Evolutionary conservation across 2,113 vertebrate genomes (phyloP).

Genomic region (Mastomys coucha): DNA sequence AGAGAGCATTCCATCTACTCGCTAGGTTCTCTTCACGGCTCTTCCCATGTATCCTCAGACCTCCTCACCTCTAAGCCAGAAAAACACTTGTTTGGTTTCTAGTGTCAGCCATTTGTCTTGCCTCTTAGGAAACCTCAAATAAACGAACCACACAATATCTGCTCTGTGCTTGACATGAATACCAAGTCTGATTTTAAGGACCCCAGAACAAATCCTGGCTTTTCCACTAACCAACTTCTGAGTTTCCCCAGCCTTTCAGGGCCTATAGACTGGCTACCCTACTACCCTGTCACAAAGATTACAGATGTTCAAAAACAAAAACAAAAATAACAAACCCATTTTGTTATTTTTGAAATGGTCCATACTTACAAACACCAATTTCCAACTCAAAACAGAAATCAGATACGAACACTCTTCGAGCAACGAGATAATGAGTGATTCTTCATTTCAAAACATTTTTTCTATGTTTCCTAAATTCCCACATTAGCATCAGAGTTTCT

Average conservation of each 20-base stretch:
- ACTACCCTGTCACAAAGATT: not conserved
- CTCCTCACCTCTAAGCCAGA: not conserved
- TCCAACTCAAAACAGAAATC: slow-evolving; percentile 43
- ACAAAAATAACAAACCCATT: not conserved
- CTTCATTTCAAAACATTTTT: not conserved
- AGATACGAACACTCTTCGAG: not conserved
- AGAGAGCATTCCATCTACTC: not conserved
- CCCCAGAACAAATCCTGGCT: not conserved
- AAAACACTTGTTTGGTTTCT: not conserved
- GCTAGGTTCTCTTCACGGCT: not conserved
- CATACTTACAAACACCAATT: not conserved
- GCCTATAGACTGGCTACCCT: not conserved
- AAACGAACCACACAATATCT: not conserved
- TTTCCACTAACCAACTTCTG: not conserved
- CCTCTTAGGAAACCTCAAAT: slow-evolving; percentile 22
- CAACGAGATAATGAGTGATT: not conserved
- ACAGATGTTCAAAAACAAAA: not conserved
- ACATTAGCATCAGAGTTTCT: not conserved
- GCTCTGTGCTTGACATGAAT: not conserved
- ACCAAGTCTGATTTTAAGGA: not conserved
- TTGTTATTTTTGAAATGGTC: not conserved
- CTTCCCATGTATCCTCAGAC: not conserved
- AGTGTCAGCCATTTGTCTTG: not conserved
- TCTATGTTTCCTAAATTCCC: not conserved
- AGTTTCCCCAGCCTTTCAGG: not conserved